Percentiles rank a stretch among this genome's conserved stretches.
Evolutionary conservation across 2,888 invertebrate genomes (phyloP).

Genomic region (Pristionchus entomophagus): DNA sequence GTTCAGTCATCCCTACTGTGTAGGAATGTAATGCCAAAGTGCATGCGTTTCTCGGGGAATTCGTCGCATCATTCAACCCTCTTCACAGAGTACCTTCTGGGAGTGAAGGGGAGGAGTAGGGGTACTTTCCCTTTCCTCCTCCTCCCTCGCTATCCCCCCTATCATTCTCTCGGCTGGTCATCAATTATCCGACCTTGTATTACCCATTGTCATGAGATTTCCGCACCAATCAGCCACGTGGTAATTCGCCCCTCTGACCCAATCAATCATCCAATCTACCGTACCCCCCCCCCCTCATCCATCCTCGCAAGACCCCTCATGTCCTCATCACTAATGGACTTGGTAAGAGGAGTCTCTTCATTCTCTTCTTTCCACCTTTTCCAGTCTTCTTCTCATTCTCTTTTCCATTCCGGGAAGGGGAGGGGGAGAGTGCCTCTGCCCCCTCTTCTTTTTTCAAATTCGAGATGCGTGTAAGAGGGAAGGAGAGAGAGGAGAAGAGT

Average conservation of each 20-base stretch:
- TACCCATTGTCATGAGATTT: neutral
- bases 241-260: neutral
- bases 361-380: slow-evolving; percentile 39
- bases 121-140: slow-evolving; percentile 13
- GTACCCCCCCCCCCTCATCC: neutral
- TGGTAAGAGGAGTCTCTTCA: neutral
- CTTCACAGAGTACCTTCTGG: too few species aligned
- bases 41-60: too few species aligned
- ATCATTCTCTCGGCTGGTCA: neutral
- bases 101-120: too few species aligned
- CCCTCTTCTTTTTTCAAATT: neutral
- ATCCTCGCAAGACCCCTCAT: neutral
- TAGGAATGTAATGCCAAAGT: too few species aligned
- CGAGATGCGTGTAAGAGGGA: slow-evolving; percentile 26
- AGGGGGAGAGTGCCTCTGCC: neutral
- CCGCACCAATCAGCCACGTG: neutral
- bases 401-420: slow-evolving; percentile 9
- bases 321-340: slow-evolving; percentile 5
- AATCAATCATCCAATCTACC: neutral
- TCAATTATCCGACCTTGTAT: slow-evolving; percentile 36
- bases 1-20: too few species aligned
- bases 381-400: neutral
- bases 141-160: neutral
- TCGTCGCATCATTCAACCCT: too few species aligned
- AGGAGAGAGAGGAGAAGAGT: neutral